Evolutionary conservation across 2,113 vertebrate species (phyloP).

Genomic region (Eonycteris spelaea): DNA sequence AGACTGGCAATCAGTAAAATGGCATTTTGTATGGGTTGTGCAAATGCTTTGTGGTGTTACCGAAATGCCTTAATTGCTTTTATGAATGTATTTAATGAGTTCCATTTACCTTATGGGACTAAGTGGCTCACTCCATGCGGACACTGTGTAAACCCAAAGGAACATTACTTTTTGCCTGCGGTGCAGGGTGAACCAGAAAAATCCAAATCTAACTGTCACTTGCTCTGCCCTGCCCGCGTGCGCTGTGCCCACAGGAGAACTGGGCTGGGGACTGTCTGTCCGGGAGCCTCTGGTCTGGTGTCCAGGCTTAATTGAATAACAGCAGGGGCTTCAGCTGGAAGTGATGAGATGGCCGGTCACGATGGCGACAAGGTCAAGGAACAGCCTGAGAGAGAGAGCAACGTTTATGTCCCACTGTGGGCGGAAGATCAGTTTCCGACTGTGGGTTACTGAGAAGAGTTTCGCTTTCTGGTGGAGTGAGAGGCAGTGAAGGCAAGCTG

Average conservation of each 20-base stretch:
- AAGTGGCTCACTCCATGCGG: constrained; percentile 38
- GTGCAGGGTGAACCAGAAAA: constrained; percentile 71
- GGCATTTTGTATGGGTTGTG: neutral
- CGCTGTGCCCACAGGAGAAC: constrained; percentile 59
- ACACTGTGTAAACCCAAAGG: constrained; percentile 6
- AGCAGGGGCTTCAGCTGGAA: constrained; percentile 57
- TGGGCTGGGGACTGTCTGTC: constrained; percentile 45
- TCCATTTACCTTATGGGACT: constrained; percentile 39
- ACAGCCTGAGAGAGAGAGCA: constrained; percentile 28
- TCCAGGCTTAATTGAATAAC: constrained; percentile 73
- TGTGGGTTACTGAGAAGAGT: neutral
- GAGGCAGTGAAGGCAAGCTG: neutral
- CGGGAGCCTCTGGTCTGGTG: constrained; percentile 48
- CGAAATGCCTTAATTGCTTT: constrained; percentile 57
- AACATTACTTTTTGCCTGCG: constrained; percentile 46
- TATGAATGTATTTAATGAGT: constrained; percentile 54
- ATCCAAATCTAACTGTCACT: constrained; percentile 39
- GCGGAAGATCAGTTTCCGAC: neutral
- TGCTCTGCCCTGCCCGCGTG: neutral
- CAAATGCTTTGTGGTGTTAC: constrained; percentile 39
- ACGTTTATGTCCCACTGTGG: neutral
- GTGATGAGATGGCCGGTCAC: constrained; percentile 49
- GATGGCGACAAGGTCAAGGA: constrained; percentile 69
- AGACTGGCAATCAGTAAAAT: constrained; percentile 16
- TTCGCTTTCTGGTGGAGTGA: neutral